phyloP scores from a whole-genome alignment of 2,797 vertebrate genomes.

The Pangasius macronema region DNA sequence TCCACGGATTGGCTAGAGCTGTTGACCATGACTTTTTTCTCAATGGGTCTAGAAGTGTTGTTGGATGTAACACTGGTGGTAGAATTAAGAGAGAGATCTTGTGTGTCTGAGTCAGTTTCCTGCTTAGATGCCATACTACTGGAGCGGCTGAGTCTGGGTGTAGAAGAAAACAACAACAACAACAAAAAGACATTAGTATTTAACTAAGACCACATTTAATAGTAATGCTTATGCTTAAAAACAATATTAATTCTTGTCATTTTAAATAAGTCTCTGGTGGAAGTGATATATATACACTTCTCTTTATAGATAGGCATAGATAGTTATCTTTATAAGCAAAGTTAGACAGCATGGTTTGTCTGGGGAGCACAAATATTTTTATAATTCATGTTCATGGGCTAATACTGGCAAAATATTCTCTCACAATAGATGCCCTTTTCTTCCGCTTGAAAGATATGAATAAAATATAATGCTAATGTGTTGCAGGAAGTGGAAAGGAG shows the following conservation, averaged over 20 bases:
- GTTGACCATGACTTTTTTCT: constrained; percentile 82
- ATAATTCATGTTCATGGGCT: neutral
- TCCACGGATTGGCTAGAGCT: constrained; percentile 82
- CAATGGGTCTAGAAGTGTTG: constrained; percentile 75
- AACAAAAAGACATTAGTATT: constrained; percentile 36
- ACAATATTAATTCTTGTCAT: neutral
- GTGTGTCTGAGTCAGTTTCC: constrained; percentile 91
- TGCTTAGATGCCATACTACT: constrained; percentile 95
- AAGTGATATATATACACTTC: neutral
- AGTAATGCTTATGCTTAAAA: neutral
- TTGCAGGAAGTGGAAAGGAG: constrained; percentile 6
- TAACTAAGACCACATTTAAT: neutral
- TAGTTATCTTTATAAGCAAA: neutral
- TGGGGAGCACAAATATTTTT: neutral
- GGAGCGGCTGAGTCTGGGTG: constrained; percentile 83
- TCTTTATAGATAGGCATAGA: neutral
- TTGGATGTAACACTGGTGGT: constrained; percentile 65
- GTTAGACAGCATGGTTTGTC: neutral
- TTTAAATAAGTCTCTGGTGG: neutral
- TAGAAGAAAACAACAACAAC: neutral
- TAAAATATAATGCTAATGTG: constrained; percentile 10
- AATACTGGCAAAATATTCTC: constrained; percentile 2
- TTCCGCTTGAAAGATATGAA: neutral
- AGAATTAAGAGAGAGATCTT: constrained; percentile 74
- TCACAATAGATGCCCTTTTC: neutral